Percentiles rank a stretch among this genome's conserved stretches.
Conservation (phyloP, 1,140 invertebrate genomes). For the fruit fly (Drosophila melanogaster) region DNA sequence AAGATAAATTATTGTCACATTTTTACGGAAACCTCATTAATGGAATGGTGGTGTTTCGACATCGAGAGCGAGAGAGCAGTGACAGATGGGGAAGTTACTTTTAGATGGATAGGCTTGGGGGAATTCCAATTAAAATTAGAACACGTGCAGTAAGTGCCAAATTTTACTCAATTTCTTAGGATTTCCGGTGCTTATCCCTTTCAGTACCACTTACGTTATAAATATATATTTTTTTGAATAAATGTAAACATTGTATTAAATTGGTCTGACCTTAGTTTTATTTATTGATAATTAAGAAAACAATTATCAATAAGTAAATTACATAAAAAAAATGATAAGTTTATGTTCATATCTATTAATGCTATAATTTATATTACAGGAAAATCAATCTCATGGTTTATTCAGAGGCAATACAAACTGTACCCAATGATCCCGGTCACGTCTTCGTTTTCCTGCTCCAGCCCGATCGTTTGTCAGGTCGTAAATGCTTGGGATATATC, state of each 20-base stretch:
- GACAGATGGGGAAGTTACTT: constrained; percentile 6
- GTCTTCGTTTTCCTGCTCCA: constrained; percentile 16
- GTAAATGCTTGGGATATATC: constrained; percentile 13
- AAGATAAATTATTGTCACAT: constrained; percentile 44
- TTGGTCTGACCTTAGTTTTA: too few relatives aligned
- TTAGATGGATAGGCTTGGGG: constrained; percentile 11
- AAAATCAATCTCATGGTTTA: not conserved
- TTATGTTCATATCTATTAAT: too few relatives aligned
- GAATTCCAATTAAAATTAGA: constrained; percentile 8
- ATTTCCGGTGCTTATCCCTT: not conserved
- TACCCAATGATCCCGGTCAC: constrained; percentile 6
- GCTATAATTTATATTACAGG: too few relatives aligned
- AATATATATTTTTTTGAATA: too few relatives aligned
- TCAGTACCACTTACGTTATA: too few relatives aligned
- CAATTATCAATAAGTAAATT: too few relatives aligned
- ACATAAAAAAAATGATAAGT: too few relatives aligned
- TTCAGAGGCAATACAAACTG: not conserved
- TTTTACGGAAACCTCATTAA: constrained; percentile 43
- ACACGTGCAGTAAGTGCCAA: constrained; percentile 5
- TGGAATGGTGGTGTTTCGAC: not conserved
- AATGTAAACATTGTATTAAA: too few relatives aligned
- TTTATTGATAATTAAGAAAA: too few relatives aligned
- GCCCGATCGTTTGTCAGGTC: constrained; percentile 24
- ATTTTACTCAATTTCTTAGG: not conserved
- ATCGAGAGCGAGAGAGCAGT: not conserved